phyloP scores from a whole-genome alignment of 2,797 vertebrate species.

The Acridotheres tristis region DNA sequence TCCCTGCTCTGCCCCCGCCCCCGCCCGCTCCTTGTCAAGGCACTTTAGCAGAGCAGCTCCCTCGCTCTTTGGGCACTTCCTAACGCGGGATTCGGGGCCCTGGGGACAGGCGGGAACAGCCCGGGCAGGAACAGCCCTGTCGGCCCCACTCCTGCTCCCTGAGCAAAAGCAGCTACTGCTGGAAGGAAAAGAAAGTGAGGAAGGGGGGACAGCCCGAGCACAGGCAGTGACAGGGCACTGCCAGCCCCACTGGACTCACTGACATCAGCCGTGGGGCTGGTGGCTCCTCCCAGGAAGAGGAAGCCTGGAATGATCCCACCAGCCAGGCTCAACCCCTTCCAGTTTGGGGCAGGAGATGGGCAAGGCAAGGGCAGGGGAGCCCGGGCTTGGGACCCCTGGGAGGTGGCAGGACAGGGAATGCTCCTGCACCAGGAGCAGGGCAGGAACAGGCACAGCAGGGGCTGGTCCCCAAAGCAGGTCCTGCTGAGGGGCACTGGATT shows the following conservation, averaged over 20 bases:
- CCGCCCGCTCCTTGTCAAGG: constrained; percentile 46
- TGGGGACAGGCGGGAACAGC: not conserved
- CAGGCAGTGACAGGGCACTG: not conserved
- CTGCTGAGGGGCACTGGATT: not conserved
- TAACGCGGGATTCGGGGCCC: not conserved
- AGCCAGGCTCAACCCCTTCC: not conserved
- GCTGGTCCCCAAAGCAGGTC: not conserved
- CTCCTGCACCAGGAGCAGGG: not conserved
- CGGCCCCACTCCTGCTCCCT: constrained; percentile 12
- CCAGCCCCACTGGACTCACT: accelerated
- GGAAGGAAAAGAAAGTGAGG: constrained; percentile 41
- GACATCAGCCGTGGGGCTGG: accelerated
- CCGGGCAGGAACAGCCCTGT: not conserved
- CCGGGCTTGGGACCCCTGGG: accelerated
- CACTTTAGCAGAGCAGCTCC: constrained; percentile 68
- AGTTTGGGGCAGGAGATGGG: not conserved
- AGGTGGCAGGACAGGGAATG: not conserved
- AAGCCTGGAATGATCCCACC: not conserved
- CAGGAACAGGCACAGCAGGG: not conserved
- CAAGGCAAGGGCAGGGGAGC: not conserved
- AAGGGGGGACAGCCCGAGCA: not conserved
- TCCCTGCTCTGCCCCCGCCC: constrained; percentile 18
- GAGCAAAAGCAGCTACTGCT: constrained; percentile 65
- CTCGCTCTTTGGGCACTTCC: constrained; percentile 61
- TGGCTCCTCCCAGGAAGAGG: accelerated